Evolutionary conservation across 2,797 vertebrate species (phyloP), one percentile per base, ranked within the genome.

Genomic region (Sebastiscus tertius): DNA sequence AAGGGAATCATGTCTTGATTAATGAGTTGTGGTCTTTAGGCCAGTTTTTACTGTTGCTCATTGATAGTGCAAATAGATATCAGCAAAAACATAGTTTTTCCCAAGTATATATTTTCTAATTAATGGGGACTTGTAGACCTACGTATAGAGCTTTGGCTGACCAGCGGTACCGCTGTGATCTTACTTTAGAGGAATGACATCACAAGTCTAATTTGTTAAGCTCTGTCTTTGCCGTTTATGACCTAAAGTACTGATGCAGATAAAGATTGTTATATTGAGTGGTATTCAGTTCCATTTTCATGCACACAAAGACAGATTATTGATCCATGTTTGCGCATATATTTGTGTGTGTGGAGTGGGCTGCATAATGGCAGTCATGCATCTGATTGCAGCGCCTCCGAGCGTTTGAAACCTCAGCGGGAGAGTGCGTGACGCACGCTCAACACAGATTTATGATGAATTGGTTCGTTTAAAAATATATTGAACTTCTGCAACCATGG

Each of bases 391-490:
- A 62, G 75, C 22, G 73, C 67, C 34, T 69, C 67, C 2, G 10
- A 75, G 33, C 18, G 11, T 78, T 82, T 64, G 46, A 79, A 86
- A 74, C 54, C 75, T 80, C 75, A 56, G 68, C 75, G 33, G 71
- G 56, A 65, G 62, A 65, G 62, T 59, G 63, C 27, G 71, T 85
- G 85, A 75, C 73, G 80, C 75, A 71, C 42, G 71, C 67, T 49
- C 73, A 64, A 18, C 66, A 22, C 76, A 79, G 65, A 74, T 86
- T 84, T 24, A 6, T 70, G 80, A 85, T 85, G 75, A 84, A 84
- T 80, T 80, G 14, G 58, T 86, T 80, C 0, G 4, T 80, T 84
- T 82, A 59, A 87, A 89, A 85, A 77, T 82, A 86, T 63, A 55
- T 79, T 42, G 13, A 80, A 85, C 78, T 69, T 74, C 36, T 73